These are phyloP conservation scores for Cavia porcellus DNA, from an alignment of 2,113 vertebrate species.

Conservation along the genomic window DNA sequence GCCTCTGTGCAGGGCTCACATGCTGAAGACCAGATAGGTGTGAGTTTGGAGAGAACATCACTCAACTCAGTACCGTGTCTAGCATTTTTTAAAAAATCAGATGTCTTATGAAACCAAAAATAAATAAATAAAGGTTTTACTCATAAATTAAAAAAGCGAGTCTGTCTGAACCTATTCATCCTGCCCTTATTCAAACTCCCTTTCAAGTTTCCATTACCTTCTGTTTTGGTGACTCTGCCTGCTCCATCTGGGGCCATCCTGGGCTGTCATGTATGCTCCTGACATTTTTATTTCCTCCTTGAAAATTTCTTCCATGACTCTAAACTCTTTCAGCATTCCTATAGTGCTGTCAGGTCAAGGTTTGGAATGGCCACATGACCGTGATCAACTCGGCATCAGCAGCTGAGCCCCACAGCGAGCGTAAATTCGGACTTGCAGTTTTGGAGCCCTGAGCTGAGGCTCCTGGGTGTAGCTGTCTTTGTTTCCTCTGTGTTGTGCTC, in stretches of 20 bases:
- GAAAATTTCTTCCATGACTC: background rate
- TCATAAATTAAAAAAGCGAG: background rate
- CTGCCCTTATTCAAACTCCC: no score
- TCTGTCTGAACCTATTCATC: background rate
- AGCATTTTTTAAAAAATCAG: background rate
- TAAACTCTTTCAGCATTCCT: background rate
- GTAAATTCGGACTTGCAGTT: background rate
- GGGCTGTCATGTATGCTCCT: accelerated
- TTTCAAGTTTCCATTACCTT: background rate
- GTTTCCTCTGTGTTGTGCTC: background rate
- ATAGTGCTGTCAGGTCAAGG: background rate
- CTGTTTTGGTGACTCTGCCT: background rate
- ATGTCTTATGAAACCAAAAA: background rate
- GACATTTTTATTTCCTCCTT: background rate
- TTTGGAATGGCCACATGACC: background rate
- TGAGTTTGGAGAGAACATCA: background rate
- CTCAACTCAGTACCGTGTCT: background rate
- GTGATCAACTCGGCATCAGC: background rate
- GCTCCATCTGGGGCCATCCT: background rate
- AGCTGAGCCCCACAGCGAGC: accelerated
- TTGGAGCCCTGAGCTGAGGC: background rate
- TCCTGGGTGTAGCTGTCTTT: accelerated
- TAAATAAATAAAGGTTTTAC: background rate
- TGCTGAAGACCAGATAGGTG: background rate
- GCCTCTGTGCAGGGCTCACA: background rate